These are phyloP conservation scores for Meiosimyza platycephala DNA, from an alignment of 2,888 invertebrate species.

Conservation along the genomic window DNA sequence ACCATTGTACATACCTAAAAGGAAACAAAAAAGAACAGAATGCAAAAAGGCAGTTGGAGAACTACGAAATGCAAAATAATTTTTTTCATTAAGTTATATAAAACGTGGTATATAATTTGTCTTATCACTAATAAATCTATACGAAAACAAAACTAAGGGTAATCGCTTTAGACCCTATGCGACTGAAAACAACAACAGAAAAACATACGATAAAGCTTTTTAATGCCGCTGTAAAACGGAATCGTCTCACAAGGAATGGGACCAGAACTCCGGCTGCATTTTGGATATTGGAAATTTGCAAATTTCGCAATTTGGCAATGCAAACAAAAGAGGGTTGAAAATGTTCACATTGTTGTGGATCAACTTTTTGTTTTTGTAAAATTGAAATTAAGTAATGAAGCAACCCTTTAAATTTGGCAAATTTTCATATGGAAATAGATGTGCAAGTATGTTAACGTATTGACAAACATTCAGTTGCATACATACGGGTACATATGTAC, in stretches of 20 bases:
- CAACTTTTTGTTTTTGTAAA: neutral
- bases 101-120: neutral
- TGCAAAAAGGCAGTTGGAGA: neutral
- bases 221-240: neutral
- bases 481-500: too few relatives aligned
- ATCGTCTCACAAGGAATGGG: too few relatives aligned
- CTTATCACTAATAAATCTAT: constrained; percentile 7
- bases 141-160: constrained; percentile 1
- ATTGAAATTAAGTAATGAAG: constrained; percentile 21
- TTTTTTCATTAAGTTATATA: neutral
- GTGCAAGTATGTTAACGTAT: too few relatives aligned
- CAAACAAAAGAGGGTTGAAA: constrained; percentile 18
- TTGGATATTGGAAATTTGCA: constrained; percentile 10
- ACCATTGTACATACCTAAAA: neutral
- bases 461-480: neutral
- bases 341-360: neutral
- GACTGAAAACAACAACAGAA: neutral
- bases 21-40: neutral
- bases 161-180: neutral
- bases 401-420: constrained; percentile 31
- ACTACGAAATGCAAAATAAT: too few relatives aligned
- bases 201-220: neutral
- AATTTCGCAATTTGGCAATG: constrained; percentile 8
- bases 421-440: neutral
- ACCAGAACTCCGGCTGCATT: constrained; percentile 2